Base-by-base conservation (phyloP, 2,797 vertebrate species). In the Onychomys arenicola region DNA sequence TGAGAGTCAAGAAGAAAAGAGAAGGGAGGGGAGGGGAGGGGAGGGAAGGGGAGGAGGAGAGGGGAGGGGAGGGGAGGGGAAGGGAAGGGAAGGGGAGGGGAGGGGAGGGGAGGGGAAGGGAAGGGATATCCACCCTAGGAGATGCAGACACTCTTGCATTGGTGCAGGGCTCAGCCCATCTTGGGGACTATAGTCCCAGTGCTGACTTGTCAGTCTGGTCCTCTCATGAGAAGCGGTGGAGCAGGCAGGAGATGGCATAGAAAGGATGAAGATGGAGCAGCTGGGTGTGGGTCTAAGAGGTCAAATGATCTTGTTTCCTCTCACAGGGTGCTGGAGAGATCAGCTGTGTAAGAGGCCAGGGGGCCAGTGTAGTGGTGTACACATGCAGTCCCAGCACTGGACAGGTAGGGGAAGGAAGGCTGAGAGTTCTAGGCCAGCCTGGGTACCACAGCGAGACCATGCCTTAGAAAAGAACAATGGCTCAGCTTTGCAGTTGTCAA, bases 1-100 rank as follows among this genome's bases (percentile, higher is more conserved):
- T 6, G 5, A 5, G 17, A 37, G n/a, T 1, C 1, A 2, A 17
- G n/a, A n/a, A n/a, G n/a, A n/a, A n/a, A n/a, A n/a, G n/a, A n/a
- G n/a, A n/a, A n/a, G n/a, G n/a, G n/a, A n/a, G n/a, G n/a, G n/a
- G n/a, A n/a, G n/a, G n/a, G n/a, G n/a, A n/a, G n/a, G n/a, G n/a
- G n/a, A n/a, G n/a, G n/a, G n/a, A n/a, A n/a, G n/a, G n/a, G n/a
- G 8, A 43, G 43, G 17, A 27, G 29, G 17, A 11, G 13, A 16
- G 9, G n/a, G 17, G n/a, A 12, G 16, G 5, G 14, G 17, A 37
- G n/a, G 2, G 3, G 2, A 17, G n/a, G n/a, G n/a, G n/a, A n/a
- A n/a, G n/a, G n/a, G n/a, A n/a, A n/a, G n/a, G n/a, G n/a, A n/a
- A n/a, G n/a, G n/a, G n/a, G n/a, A n/a, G n/a, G n/a, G n/a, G n/a